These are phyloP conservation scores for Saguinus midas DNA, from an alignment of 2,113 vertebrate species.

Conservation along the genomic window DNA sequence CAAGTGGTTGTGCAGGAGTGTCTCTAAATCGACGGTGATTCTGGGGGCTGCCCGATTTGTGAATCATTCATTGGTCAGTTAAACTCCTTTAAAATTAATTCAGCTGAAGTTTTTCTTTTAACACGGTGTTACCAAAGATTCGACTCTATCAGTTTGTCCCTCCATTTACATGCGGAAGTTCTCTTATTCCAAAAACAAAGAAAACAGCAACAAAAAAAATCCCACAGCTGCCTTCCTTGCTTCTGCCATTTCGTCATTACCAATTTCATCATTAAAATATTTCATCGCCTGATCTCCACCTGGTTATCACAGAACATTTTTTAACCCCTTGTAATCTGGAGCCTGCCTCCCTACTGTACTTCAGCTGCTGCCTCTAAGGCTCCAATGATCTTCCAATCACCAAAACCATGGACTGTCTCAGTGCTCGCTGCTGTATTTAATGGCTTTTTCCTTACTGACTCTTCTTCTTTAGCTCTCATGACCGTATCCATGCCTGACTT, in stretches of 20 bases:
- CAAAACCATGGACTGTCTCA: neutral
- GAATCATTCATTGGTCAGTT: no score
- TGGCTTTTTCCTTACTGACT: neutral
- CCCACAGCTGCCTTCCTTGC: neutral
- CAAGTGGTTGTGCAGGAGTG: no score
- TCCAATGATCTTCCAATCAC: no score
- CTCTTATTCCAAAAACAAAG: neutral
- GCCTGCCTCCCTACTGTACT: neutral
- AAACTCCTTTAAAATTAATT: no score
- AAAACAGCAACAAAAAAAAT: neutral
- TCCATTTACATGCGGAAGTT: neutral
- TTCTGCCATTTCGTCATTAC: neutral
- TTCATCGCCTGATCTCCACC: neutral
- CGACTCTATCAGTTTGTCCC: neutral
- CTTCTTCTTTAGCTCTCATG: neutral
- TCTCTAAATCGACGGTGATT: no score
- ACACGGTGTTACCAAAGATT: neutral
- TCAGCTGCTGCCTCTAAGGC: accelerated
- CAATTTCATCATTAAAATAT: neutral
- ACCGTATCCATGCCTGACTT: neutral
- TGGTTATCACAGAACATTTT: neutral
- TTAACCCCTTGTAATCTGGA: neutral
- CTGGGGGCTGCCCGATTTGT: no score
- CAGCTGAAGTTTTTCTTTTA: no score
- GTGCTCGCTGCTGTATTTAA: neutral